A percentile compares a stretch with the other conserved stretches of the same genome.
Conservation (phyloP, 2,113 vertebrate genomes). For the Tetrax tetrax region DNA sequence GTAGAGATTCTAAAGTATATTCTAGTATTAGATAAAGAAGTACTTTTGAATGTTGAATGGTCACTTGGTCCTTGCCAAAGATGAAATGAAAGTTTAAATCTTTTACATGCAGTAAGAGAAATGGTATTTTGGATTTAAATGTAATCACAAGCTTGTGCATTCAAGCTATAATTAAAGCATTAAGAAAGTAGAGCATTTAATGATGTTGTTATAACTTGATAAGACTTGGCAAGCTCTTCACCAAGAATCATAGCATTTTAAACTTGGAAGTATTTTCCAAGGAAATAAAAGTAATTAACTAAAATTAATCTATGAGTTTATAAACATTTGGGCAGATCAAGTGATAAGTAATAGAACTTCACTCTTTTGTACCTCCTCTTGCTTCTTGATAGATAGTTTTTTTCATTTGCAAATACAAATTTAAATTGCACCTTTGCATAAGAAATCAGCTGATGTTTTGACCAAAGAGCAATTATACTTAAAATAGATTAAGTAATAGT, state of each 20-base stretch:
- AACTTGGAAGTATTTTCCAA: conserved; percentile 7
- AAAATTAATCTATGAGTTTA: neutral
- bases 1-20: neutral
- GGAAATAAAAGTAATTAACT: neutral
- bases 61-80: neutral
- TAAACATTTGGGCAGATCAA: neutral
- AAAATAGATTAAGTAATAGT: neutral
- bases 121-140: neutral
- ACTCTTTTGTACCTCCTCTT: neutral
- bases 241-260: neutral
- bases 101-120: neutral
- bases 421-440: neutral
- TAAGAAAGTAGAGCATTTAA: neutral
- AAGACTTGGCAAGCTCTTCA: neutral
- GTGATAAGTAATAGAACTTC: neutral
- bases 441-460: neutral
- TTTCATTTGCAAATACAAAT: neutral
- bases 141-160: neutral
- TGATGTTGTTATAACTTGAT: neutral
- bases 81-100: neutral
- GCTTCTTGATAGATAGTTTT: neutral
- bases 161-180: neutral
- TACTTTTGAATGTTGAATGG: neutral
- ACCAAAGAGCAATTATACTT: neutral
- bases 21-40: neutral